Evolutionary conservation across 2,113 vertebrate genomes (phyloP).

Genomic region (Perognathus longimembris): DNA sequence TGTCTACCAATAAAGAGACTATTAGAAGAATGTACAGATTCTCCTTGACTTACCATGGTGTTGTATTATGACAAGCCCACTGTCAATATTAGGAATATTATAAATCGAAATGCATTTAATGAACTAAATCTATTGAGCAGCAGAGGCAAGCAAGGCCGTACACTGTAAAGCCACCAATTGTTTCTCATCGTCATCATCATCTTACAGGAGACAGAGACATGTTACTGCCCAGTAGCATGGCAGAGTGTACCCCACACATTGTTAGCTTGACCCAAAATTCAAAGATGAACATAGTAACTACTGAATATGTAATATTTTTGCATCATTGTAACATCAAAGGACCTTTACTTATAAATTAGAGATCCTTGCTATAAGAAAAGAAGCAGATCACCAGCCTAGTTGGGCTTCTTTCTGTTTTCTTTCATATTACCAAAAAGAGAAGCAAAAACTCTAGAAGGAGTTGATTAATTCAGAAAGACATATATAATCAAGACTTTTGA

Average conservation of each 20-base stretch:
- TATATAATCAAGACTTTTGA: not conserved
- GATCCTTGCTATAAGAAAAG: not conserved
- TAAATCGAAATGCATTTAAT: not conserved
- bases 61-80: not conserved
- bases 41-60: not conserved
- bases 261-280: not conserved
- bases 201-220: not conserved
- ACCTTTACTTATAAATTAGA: not conserved
- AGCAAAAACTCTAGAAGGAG: not conserved
- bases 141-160: not conserved
- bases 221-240: not conserved
- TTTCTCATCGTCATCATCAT: no score
- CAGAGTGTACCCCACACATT: not conserved
- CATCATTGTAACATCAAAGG: not conserved
- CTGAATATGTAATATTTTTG: not conserved
- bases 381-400: not conserved
- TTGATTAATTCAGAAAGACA: slow-evolving; percentile 24
- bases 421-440: not conserved
- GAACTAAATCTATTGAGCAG: not conserved
- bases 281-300: not conserved
- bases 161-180: not conserved
- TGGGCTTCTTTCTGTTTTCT: not conserved
- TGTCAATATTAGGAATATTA: not conserved
- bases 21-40: not conserved
- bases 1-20: not conserved